Base-by-base conservation (phyloP, 2,888 invertebrate species). In the Pterostichus madidus region DNA sequence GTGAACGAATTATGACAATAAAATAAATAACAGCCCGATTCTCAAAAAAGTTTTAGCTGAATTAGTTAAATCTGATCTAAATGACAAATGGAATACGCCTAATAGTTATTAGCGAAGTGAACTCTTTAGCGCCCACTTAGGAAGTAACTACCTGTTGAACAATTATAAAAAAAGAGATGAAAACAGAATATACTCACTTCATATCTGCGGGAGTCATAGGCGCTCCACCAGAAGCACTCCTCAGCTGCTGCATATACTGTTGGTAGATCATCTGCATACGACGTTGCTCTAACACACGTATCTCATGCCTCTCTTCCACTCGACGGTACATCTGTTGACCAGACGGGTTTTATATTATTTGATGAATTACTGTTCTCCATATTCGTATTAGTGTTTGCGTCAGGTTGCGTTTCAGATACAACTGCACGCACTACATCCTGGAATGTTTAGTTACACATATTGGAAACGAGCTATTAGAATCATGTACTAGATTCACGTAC, bases 241-340 rank as follows among this genome's bases (percentile, higher is more conserved):
- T 71, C 32, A 81, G 49, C 35, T 81, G 81, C 61, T 81, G 81
- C 49, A 81, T 32, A 17, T 81, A 81, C 59, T 75, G 73, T 24
- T 75, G 75, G 49, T 81, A 81, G 32, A 81, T 46, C 56, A 75
- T 59, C 61, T 81, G 81, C 61, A 81, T 61, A 13, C 81, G 73
- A n/a, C 81, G 73, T 24, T 81, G 81, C 31, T 81, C 81, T 49
- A 81, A 11, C 10, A 81, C 75, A 31, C 81, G 81, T 13, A 61
- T 24, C 15, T 81, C 59, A 61, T 81, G 81, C 13, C 56, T 73
- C 24, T 81, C 81, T 52, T 81, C 81, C 15, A 81, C 75, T 44
- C 81, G 59, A 0, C 75, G 73, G 39, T 81, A 81, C 81, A 81
- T 81, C 81, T 81, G 75, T 81, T 59, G 59, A 71, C 68, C 46